phyloP scores from a whole-genome alignment of 2,888 invertebrate species.

The Sphaeridia pumilis region DNA sequence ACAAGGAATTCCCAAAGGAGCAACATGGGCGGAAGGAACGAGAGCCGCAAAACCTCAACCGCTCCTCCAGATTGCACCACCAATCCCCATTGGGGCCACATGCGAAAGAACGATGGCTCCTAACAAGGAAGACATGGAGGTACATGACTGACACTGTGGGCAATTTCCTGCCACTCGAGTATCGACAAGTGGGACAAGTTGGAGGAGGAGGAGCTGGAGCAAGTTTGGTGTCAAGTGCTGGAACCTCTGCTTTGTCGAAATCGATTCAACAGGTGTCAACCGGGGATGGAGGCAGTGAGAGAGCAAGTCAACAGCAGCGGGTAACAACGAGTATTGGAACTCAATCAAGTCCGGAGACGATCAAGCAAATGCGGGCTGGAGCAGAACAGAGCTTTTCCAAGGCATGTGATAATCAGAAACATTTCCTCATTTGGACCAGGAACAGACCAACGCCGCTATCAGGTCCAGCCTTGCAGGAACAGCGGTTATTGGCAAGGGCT shows the following conservation, averaged over 20 bases:
- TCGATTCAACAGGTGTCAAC: too few relatives aligned
- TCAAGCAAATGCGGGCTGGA: constrained; percentile 1
- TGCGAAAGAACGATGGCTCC: constrained; percentile 66
- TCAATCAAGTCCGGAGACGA: background rate
- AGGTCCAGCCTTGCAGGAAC: constrained; percentile 28
- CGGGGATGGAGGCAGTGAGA: background rate
- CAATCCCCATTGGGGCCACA: background rate
- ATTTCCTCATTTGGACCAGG: constrained; percentile 62
- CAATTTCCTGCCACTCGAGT: constrained; percentile 56
- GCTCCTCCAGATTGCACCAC: background rate
- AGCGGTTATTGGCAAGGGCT: background rate
- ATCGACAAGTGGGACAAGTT: background rate
- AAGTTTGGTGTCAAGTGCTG: background rate
- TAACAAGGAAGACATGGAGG: constrained; percentile 79
- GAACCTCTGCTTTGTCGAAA: background rate
- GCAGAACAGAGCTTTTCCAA: constrained; percentile 51
- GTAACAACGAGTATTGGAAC: background rate
- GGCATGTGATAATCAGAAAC: constrained; percentile 62
- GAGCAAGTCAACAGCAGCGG: background rate
- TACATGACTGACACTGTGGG: constrained; percentile 87
- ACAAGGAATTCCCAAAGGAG: background rate
- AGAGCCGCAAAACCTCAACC: background rate
- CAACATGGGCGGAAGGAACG: background rate
- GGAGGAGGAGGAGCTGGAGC: too few relatives aligned
- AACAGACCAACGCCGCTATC: constrained; percentile 28